Evolutionary conservation across 2,888 invertebrate species (phyloP).

Genomic region (Eristalis intricaria): DNA sequence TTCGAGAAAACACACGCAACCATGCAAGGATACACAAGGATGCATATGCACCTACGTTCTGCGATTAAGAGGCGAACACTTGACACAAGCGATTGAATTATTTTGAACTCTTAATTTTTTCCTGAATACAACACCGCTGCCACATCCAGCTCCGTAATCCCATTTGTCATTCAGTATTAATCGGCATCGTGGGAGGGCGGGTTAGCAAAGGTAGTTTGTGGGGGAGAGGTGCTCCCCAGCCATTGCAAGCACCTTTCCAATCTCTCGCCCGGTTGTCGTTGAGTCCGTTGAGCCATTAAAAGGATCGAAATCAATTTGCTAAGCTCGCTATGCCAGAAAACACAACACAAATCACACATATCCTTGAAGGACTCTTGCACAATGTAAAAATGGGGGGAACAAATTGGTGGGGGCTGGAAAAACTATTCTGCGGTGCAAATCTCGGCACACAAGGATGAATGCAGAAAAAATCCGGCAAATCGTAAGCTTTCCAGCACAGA

Average conservation of each 20-base stretch:
- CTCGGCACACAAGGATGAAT: constrained; percentile 1
- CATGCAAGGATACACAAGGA: not conserved
- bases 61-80: constrained; percentile 73
- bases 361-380: constrained; percentile 59
- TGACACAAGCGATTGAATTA: constrained; percentile 80
- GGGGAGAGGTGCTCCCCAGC: not conserved
- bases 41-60: not conserved
- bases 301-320: constrained; percentile 69
- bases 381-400: constrained; percentile 19
- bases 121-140: constrained; percentile 55
- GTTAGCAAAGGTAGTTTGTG: constrained; percentile 44
- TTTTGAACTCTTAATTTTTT: constrained; percentile 79
- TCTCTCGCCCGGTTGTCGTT: constrained; percentile 21
- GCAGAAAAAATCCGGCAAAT: constrained; percentile 59
- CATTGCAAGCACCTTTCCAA: not conserved
- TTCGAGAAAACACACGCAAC: not conserved
- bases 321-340: constrained; percentile 59
- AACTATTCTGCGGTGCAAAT: constrained; percentile 60
- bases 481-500: constrained; percentile 72
- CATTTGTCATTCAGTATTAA: constrained; percentile 71
- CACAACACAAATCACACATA: constrained; percentile 63
- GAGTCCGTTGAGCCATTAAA: constrained; percentile 56
- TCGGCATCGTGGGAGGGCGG: constrained; percentile 46
- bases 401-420: constrained; percentile 21
- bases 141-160: constrained; percentile 62